A percentile compares a stretch with the other conserved stretches of the same genome.
Conservation (phyloP, 2,113 vertebrate species). For the Pongo abelii region DNA sequence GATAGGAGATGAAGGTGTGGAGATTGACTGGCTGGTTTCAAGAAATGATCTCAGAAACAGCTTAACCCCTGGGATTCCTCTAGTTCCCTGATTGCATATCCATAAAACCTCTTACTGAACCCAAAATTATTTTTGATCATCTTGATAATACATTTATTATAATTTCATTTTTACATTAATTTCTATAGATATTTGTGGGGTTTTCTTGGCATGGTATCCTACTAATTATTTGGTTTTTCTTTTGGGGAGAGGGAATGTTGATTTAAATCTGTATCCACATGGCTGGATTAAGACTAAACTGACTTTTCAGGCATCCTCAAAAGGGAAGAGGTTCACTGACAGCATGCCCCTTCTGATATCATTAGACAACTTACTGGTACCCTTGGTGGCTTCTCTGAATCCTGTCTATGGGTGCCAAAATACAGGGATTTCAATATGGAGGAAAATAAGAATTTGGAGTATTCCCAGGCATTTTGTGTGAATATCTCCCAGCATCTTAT, state of each 20-base stretch:
- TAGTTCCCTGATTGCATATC: not conserved
- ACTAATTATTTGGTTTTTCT: not conserved
- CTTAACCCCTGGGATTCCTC: not conserved
- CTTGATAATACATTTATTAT: not conserved
- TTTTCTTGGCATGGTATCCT: not conserved
- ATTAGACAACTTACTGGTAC: not conserved
- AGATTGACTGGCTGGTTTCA: not conserved
- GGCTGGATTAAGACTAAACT: conserved; percentile 7
- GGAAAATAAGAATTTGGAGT: not conserved
- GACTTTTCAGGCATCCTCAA: not conserved
- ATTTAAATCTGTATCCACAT: not conserved
- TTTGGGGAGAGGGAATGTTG: not conserved
- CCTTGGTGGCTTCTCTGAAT: not conserved
- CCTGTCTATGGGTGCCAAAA: not conserved
- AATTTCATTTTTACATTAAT: not conserved
- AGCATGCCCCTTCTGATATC: not conserved
- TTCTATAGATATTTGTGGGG: not conserved
- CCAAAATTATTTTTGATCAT: not conserved
- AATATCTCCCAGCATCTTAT: not conserved
- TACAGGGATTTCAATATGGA: not conserved
- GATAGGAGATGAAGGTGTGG: not conserved
- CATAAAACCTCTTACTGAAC: not conserved
- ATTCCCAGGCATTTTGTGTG: not conserved
- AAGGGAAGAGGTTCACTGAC: not conserved
- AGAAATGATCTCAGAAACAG: not conserved